Conservation (phyloP, 2,888 invertebrate species). For the Rhingia rostrata region DNA sequence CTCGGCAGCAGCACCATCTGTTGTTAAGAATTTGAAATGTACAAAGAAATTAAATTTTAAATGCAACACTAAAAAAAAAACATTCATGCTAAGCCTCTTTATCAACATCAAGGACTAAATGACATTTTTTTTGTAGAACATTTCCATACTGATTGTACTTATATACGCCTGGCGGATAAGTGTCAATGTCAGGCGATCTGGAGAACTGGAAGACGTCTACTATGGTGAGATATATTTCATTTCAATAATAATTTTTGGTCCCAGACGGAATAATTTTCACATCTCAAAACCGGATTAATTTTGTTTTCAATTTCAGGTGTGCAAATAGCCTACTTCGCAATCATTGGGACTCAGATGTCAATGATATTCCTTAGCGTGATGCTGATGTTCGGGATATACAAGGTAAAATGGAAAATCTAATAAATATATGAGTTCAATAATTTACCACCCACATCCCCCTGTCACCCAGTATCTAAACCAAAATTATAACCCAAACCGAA, state of each 20-base stretch:
- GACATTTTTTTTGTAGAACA: conserved; percentile 85
- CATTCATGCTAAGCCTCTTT: background rate
- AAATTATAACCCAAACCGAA: too few species aligned
- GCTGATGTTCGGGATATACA: conserved; percentile 89
- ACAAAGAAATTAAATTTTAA: too few species aligned
- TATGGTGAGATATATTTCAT: conserved; percentile 85
- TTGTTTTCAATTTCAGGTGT: conserved; percentile 86
- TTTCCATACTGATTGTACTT: conserved; percentile 89
- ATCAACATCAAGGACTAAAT: too few species aligned
- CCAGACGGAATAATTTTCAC: background rate
- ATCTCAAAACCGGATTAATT: conserved; percentile 18
- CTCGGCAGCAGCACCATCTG: background rate
- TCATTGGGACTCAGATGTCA: conserved; percentile 91
- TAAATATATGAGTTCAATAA: conserved; percentile 8
- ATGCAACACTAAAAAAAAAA: background rate
- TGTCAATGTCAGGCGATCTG: conserved; percentile 88
- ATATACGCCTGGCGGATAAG: conserved; percentile 90
- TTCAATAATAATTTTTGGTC: conserved; percentile 25
- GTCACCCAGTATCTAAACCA: background rate
- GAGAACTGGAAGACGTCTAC: conserved; percentile 89
- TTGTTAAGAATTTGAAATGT: background rate
- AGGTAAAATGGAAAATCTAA: conserved; percentile 84
- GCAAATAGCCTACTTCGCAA: conserved; percentile 91
- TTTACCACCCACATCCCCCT: background rate
- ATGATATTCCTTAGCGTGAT: conserved; percentile 89